Percentiles rank a stretch among this genome's conserved stretches.
Evolutionary conservation across 2,888 invertebrate species (phyloP).

Genomic region (Linnaemya vulpina): DNA sequence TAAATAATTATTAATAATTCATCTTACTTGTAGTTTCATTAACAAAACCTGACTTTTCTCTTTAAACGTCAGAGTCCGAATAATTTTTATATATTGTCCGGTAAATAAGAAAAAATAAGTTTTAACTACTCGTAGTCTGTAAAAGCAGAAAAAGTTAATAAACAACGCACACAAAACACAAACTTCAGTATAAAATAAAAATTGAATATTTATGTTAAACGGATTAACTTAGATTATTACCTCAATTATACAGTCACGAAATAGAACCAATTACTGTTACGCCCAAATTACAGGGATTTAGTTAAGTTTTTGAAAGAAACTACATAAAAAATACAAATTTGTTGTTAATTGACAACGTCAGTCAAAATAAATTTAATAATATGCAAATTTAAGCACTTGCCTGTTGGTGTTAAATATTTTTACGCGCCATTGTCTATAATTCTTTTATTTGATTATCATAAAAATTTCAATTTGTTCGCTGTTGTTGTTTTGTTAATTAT

Average conservation of each 20-base stretch:
- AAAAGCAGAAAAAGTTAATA: neutral
- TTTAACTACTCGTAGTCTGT: too few relatives aligned
- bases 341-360: slow-evolving; percentile 48
- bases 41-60: too few relatives aligned
- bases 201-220: neutral
- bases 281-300: neutral
- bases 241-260: neutral
- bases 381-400: slow-evolving; percentile 14
- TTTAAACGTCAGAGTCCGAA: too few relatives aligned
- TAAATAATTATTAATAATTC: too few relatives aligned
- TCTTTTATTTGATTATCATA: neutral
- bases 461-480: neutral
- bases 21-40: too few relatives aligned
- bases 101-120: too few relatives aligned
- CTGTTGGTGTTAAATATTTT: neutral
- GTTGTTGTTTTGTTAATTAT: neutral
- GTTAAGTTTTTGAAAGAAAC: neutral
- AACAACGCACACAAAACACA: neutral
- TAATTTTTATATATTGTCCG: too few relatives aligned
- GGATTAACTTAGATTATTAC: neutral
- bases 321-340: neutral
- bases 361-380: slow-evolving; percentile 50
- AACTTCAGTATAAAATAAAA: neutral
- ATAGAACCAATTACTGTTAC: neutral
- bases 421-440: slow-evolving; percentile 21